Percentiles rank a stretch among this genome's conserved stretches.
These are phyloP conservation scores for Coccyzus lansbergi DNA, from an alignment of 2,797 vertebrate species.

Conservation along the genomic window DNA sequence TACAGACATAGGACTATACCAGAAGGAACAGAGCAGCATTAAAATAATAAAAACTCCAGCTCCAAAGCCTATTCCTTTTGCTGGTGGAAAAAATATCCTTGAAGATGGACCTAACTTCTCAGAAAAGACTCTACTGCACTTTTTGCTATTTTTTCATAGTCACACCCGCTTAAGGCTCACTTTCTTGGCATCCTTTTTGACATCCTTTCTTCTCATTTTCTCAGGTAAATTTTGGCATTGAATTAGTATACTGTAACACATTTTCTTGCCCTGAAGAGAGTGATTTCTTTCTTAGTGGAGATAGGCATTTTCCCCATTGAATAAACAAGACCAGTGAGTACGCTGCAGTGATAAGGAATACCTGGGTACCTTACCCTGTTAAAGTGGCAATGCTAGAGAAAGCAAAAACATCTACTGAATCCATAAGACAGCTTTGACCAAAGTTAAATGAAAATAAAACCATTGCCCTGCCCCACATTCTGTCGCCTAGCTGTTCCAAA, in stretches of 20 bases:
- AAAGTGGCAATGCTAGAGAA: neutral
- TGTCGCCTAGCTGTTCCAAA: neutral
- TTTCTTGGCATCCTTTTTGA: neutral
- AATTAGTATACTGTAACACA: too few species aligned
- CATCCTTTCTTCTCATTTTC: neutral
- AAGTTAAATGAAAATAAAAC: neutral
- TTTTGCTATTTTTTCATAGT: neutral
- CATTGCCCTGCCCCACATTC: too few species aligned
- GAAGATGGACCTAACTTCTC: neutral
- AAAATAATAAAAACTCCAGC: neutral
- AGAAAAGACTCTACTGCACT: fast-evolving
- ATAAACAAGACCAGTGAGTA: neutral
- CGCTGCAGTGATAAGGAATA: neutral
- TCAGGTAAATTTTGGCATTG: neutral
- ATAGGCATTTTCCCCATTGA: neutral
- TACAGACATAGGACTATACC: neutral
- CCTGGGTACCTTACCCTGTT: neutral
- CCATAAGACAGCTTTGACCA: neutral
- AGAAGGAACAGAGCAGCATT: neutral
- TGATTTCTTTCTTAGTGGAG: neutral
- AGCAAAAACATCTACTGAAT: neutral
- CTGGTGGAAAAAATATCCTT: neutral
- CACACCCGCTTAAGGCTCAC: neutral
- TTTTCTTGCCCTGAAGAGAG: neutral
- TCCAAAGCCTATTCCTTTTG: neutral